Conservation (phyloP, 2,113 vertebrate genomes). For the Oryctolagus cuniculus region mOryCun1.1 NC_091447.1:19897501-19898000, state of each 20-base stretch:
- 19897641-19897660: background rate
- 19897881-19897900: background rate
- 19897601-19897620: background rate
- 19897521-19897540: background rate
- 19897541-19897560: background rate
- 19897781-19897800: background rate
- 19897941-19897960: background rate
- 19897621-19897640: background rate
- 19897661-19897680: background rate
- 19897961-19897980: background rate
- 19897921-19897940: background rate
- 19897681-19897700: background rate
- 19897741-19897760: background rate
- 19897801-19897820: constrained; percentile 11
- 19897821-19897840: background rate
- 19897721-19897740: background rate
- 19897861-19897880: background rate
- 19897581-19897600: background rate
- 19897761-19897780: background rate
- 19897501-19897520: background rate
- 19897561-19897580: background rate
- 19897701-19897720: background rate
- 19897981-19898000: background rate
- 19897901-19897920: background rate
- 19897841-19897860: background rate